Base-by-base conservation (phyloP, 2,888 invertebrate species). In the Cryptus armator region DNA sequence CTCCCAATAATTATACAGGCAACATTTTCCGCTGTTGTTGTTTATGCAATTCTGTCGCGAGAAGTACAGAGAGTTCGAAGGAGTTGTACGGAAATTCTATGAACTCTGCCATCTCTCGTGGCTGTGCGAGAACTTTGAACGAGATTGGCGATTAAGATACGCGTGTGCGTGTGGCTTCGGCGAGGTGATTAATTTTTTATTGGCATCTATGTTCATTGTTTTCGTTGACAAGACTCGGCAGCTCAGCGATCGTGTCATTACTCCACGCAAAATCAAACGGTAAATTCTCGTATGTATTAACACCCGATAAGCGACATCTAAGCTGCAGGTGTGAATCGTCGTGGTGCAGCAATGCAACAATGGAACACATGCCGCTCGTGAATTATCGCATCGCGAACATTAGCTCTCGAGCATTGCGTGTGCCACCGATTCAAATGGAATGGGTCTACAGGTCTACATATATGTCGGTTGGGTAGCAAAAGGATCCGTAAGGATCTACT, bases 351-450 rank as follows among this genome's bases (percentile, higher is more conserved):
- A 1, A 44, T 64, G 51, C 16, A 84, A 84, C 80, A 80, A 80
- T 80, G 71, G 75, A 80, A 9, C 37, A 37, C 80, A 53, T 64
- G 81, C 71, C 84, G 78, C 88, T 85, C 86, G 87, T 88, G 87
- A 88, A 87, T 87, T 83, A 88, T 86, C 87, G 86, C 88, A 87
- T 84, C 87, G 72, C 75, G 71, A 77, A 78, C 83, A 87, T 87
- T 81, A 59, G 67, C 76, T 71, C 70, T 56, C 56, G 29, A 37
- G 46, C 64, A 37, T 62, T 64, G 78, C 81, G 72, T 80, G 75
- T 83, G 72, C 71, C 64, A 32, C 24, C 70, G 29, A 56, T 71
- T 16, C 48, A 70, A 53, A 67, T 29, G 81, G 51, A 76, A 74
- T 62, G 59, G 16, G 48, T 46, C 62, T 37, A 62, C 37, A 29